Base-by-base conservation (phyloP, 1,140 invertebrate species). In the Rhynchophorus ferrugineus region DNA sequence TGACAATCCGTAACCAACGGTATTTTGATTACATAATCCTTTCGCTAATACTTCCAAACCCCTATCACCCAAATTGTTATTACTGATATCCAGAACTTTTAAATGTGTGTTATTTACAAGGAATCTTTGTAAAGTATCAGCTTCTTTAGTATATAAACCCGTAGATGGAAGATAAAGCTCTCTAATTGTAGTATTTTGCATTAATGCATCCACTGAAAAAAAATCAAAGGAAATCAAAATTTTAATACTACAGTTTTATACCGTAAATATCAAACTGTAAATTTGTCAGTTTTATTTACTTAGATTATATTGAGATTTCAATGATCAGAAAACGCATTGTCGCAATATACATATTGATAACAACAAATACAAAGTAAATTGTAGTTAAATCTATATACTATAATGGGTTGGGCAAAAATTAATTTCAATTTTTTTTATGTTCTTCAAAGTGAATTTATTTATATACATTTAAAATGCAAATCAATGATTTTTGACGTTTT, bases 21-120 rank as follows among this genome's bases (percentile, higher is more conserved):
- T 45, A 3, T 48, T 56, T 39, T 68, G 66, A 42, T 59, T 58
- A 36, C 54, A 54, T 14, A 68, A 54, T 36, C 64, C 66, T 57
- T 62, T 63, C 7, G 64, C 57, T 9, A 68, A 43, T 11, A 49
- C 57, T 36, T 67, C 62, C 24, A 68, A 59, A 6, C 66, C 66
- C 14, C 63, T 54, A 59, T 68, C 66, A 20, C 66, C 66, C 35
- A 68, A 64, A 33, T 48, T 56, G 50, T 68, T 68, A 54, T 68
- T 68, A 54, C 66, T 65, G n/a, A 68, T 61, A 47, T 68, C 62
- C 29, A 68, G 49, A 11, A 67, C 59, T 54, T 62, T 60, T 8
- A 68, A 50, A 44, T 60, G 54, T 29, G 41, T 47, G 53, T 68
- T 67, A 37, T 61, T 64, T 20, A 46, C 48, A 14, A 68, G 43